Evolutionary conservation across 37 sponge, comb jelly and placozoan genomes (phyloP).

Genomic region (Chondrosia reniformis): DNA sequence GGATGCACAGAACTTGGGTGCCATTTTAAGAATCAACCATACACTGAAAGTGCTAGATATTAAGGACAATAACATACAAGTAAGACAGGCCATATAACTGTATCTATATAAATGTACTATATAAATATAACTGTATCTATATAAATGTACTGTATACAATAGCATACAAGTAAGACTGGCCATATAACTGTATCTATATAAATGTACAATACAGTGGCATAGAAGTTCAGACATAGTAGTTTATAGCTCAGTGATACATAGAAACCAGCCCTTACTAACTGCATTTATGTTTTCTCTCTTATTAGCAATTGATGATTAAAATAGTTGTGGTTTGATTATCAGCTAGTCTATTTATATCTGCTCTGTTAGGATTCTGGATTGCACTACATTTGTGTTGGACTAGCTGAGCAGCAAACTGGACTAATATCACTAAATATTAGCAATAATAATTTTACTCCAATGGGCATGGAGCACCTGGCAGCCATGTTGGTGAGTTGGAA

Average conservation of each 20-base stretch:
- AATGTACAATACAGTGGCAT: background rate
- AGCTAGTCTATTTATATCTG: background rate
- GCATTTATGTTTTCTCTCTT: background rate
- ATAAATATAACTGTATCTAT: background rate
- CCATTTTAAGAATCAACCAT: slow-evolving; percentile 72
- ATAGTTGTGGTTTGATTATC: too few species aligned
- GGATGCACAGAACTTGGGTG: slow-evolving; percentile 75
- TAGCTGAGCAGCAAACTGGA: slow-evolving; percentile 78
- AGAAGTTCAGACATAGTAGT: background rate
- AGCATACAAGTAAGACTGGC: slow-evolving; percentile 46
- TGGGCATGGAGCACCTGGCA: slow-evolving; percentile 73
- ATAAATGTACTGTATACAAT: slow-evolving; percentile 36
- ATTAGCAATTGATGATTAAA: background rate
- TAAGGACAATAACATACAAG: slow-evolving; percentile 79
- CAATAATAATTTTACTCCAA: slow-evolving; percentile 62
- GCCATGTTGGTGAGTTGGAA: slow-evolving; percentile 73
- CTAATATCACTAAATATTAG: slow-evolving; percentile 48
- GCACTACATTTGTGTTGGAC: slow-evolving; percentile 67
- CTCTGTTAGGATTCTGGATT: slow-evolving; percentile 58
- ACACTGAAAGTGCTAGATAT: slow-evolving; percentile 71
- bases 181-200: background rate
- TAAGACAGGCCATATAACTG: background rate
- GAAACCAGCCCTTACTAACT: background rate
- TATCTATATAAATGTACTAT: background rate
- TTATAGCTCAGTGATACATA: background rate